Conservation (phyloP, 2,113 vertebrate species). For the Carollia perspicillata region DNA sequence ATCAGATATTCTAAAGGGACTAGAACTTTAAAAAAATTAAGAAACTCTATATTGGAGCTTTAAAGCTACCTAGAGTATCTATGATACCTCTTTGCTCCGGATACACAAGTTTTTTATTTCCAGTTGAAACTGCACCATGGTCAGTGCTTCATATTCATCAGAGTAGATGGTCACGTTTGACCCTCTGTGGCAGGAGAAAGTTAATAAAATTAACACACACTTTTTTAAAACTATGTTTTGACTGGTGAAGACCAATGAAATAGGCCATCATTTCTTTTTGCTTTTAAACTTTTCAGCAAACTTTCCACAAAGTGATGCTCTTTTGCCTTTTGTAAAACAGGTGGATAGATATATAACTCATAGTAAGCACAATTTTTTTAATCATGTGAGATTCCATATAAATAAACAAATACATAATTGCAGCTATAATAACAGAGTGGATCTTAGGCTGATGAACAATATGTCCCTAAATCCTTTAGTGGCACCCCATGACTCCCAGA, state of each 20-base stretch:
- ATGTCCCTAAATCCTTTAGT: background rate
- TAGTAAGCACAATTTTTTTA: background rate
- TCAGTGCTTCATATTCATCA: background rate
- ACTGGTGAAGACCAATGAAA: background rate
- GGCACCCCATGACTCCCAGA: background rate
- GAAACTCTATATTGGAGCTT: background rate
- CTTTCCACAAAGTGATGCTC: background rate
- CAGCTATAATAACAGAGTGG: background rate
- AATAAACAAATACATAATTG: background rate
- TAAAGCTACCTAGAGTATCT: background rate
- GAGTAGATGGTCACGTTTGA: background rate
- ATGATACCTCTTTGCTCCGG: background rate
- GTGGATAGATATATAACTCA: background rate
- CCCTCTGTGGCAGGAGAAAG: background rate
- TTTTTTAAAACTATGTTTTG: background rate
- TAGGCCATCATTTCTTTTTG: background rate
- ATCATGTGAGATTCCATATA: background rate
- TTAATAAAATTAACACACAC: background rate
- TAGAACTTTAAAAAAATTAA: background rate
- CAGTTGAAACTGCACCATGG: background rate
- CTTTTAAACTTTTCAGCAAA: constrained; percentile 13
- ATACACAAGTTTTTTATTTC: background rate
- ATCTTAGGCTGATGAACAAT: background rate
- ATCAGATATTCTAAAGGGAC: background rate
- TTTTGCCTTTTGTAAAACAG: background rate